Evolutionary conservation across 2,113 vertebrate species (phyloP), one percentile per base, ranked within the genome.

Genomic region (Saimiri boliviensis): DNA sequence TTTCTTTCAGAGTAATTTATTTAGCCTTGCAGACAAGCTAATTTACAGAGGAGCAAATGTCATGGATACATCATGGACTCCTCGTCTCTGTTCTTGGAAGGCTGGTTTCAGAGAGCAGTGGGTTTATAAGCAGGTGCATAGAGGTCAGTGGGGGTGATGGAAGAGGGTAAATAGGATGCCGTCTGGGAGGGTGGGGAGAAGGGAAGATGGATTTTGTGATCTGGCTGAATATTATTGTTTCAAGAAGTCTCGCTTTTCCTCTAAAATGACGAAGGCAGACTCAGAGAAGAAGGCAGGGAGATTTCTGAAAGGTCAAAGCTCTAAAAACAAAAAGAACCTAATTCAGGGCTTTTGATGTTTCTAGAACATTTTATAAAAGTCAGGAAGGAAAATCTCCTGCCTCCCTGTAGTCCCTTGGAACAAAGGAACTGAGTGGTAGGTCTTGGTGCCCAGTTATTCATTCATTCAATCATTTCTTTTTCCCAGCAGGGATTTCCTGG

Each of bases 1-100:
- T 91, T 93, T 79, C 40, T 63, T 63, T 40, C 30, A 3, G 73
- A 81, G n/a, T 70, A 47, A 68, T 95, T 86, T 79, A 60, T 68
- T 60, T 35, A 76, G 93, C 60, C 60, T 58, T 70, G 80, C 37
- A 52, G 52, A 94, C 66, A 71, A 80, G 95, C 92, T 96, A 66
- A 93, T 94, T 91, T 80, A 94, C 35, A 12, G 60, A 21, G 37
- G 60, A 74, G 66, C 86, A 91, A 93, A 80, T 89, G 89, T 73
- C 92, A 77, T 4, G 0, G 2, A 17, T 58, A 70, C 23, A 12
- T 58, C 73, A 7, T 0, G 0, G 40, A n/a, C 52, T 54, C 23
- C 40, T 32, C 1, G 1, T 35, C 47, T 49, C 77, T 54, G 30
- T 21, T 23, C 89, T 45, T 9, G 37, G 73, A 45, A 60, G 58